Evolutionary conservation across 2,113 vertebrate genomes (phyloP).

Genomic region (Sturnus vulgaris): DNA sequence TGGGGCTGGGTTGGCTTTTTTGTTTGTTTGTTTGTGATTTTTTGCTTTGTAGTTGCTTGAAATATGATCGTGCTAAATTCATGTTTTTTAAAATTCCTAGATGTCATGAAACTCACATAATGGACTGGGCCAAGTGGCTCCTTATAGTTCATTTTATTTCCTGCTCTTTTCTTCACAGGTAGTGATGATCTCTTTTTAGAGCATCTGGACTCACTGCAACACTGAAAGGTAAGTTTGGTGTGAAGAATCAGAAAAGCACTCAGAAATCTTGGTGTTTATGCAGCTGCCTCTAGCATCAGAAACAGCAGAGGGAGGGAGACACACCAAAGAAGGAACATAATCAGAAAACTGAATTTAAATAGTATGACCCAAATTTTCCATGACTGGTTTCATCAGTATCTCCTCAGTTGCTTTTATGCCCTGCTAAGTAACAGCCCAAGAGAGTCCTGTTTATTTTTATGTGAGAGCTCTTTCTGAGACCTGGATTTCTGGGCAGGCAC

Average conservation of each 20-base stretch:
- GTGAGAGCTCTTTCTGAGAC: neutral
- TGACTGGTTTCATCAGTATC: neutral
- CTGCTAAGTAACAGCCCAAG: neutral
- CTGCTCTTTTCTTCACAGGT: neutral
- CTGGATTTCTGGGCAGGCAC: neutral
- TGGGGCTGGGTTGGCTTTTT: too few species aligned
- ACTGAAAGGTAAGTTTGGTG: neutral
- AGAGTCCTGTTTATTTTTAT: neutral
- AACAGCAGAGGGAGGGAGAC: neutral
- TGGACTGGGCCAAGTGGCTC: neutral
- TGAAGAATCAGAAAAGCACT: neutral
- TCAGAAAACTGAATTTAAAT: slow-evolving; percentile 12
- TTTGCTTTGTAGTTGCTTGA: neutral
- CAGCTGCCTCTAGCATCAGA: neutral
- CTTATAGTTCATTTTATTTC: neutral
- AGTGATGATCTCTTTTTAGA: neutral
- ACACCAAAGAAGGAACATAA: neutral
- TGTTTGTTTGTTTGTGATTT: neutral
- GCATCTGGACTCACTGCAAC: neutral
- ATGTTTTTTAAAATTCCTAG: neutral
- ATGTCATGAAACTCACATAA: neutral
- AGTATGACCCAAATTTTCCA: slow-evolving; percentile 39
- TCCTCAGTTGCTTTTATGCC: neutral
- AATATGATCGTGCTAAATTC: neutral
- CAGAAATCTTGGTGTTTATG: neutral